phyloP scores from a whole-genome alignment of 2,797 vertebrate genomes.

The Diplodus puntazzo region DNA sequence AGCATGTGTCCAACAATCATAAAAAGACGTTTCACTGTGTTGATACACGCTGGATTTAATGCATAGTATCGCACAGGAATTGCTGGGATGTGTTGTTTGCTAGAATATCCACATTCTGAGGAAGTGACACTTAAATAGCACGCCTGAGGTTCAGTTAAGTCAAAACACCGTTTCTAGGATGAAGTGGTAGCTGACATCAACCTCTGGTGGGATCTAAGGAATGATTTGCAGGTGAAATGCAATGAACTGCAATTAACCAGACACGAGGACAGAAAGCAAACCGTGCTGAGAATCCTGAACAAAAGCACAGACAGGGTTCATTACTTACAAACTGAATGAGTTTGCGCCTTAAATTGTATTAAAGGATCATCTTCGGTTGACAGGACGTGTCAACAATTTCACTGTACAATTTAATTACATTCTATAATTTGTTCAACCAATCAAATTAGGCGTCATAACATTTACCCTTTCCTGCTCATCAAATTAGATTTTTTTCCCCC shows the following conservation, averaged over 20 bases:
- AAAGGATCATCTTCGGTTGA: background rate
- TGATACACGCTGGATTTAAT: slow-evolving; percentile 16
- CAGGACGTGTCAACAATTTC: background rate
- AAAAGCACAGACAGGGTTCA: background rate
- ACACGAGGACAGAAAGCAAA: slow-evolving; percentile 9
- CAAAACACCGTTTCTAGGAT: slow-evolving; percentile 11
- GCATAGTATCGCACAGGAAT: slow-evolving; percentile 8
- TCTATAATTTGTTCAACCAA: background rate
- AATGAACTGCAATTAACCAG: slow-evolving; percentile 27
- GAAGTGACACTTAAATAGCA: background rate
- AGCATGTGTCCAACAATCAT: slow-evolving; percentile 12
- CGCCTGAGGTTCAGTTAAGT: slow-evolving; percentile 12
- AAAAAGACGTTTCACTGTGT: background rate
- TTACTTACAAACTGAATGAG: background rate
- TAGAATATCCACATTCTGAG: slow-evolving; percentile 13
- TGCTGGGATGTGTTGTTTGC: slow-evolving; percentile 17
- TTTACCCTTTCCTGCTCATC: background rate
- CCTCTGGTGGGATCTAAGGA: slow-evolving; percentile 19
- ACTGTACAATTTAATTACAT: background rate
- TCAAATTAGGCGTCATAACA: background rate
- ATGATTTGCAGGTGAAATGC: slow-evolving; percentile 29
- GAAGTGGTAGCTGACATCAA: slow-evolving; percentile 25
- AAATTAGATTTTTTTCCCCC: background rate
- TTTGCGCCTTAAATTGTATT: background rate
- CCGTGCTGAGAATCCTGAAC: background rate